Conservation (phyloP, 2,797 vertebrate species). For the Emys orbicularis region DNA sequence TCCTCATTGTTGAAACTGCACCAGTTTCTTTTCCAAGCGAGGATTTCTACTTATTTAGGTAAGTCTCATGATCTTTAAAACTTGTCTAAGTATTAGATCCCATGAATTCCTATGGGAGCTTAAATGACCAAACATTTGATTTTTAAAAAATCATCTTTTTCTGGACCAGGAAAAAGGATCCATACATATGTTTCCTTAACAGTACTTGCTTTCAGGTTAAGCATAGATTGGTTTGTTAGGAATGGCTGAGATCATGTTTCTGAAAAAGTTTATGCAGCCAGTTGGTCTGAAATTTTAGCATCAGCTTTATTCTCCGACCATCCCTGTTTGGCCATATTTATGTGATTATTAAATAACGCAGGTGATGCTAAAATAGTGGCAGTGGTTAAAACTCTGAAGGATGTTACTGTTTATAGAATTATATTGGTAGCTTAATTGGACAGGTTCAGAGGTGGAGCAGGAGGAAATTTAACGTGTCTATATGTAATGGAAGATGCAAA, state of each 20-base stretch:
- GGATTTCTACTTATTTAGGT: conserved; percentile 24
- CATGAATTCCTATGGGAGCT: conserved; percentile 16
- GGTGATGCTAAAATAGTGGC: neutral
- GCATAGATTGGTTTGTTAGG: neutral
- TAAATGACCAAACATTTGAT: neutral
- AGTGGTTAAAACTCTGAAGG: neutral
- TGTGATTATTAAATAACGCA: conserved; percentile 14
- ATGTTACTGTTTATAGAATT: conserved; percentile 13
- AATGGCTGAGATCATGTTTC: neutral
- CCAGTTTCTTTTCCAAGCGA: neutral
- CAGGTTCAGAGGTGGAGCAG: neutral
- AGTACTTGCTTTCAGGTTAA: conserved; percentile 20
- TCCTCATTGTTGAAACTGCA: conserved; percentile 22
- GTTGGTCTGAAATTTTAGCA: conserved; percentile 26
- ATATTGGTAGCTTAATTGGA: neutral
- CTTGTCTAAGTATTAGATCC: conserved; percentile 31
- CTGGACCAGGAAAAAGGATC: neutral
- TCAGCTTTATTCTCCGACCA: neutral
- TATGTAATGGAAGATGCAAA: neutral
- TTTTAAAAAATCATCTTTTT: neutral
- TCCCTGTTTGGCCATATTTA: conserved; percentile 2
- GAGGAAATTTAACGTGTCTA: neutral
- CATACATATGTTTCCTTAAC: neutral
- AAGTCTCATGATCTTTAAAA: conserved; percentile 27
- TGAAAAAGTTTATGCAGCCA: conserved; percentile 11